Evolutionary conservation across 2,888 invertebrate species (phyloP), one percentile per base, ranked within the genome.

Genomic region (Nebria brevicollis): DNA sequence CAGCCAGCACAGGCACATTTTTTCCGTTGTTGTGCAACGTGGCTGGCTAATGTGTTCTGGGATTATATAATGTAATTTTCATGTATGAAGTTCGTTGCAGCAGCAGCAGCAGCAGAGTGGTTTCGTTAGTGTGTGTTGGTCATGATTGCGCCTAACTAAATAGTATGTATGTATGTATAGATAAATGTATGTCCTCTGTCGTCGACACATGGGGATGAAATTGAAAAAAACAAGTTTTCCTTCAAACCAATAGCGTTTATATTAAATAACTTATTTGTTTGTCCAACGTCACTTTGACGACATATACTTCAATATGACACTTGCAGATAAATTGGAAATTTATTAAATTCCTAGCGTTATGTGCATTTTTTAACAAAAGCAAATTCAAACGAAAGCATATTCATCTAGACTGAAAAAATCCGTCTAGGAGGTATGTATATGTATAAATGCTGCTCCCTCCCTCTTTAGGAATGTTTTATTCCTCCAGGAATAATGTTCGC

Each of bases 11-110:
- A 70, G 25, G 25, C 34, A 25, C 25, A 5, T 70, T 20, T 70
- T 70, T 70, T 25, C 10, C 70, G 13, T 66, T 13, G 15, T 70
- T 70, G 25, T 70, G 70, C 70, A 70, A 65, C 64, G 78, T 34
- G 34, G 5, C 34, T 5, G 34, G 5, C 34, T 34, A 34, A 34
- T 34, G 34, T 72, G 78, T 73, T 65, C 66, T 73, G 78, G 78
- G 78, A 78, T 78, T 66, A 73, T 73, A 72, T 78, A 78, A 78
- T 78, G 78, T 78, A 78, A 78, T 78, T 78, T 78, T 65, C 78
- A 78, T 78, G 78, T 78, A 78, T 78, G 66, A 78, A 78, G 77
- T 54, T 54, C 34, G 34, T 34, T 34, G 34, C 34, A 34, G 34
- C 34, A 20, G 20, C 20, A 20, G 20, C 20, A 20, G 20, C 20